A percentile compares a stretch with the other conserved stretches of the same genome.
phyloP scores from a whole-genome alignment of 1,140 invertebrate genomes.

The Forficula auricularia region DNA sequence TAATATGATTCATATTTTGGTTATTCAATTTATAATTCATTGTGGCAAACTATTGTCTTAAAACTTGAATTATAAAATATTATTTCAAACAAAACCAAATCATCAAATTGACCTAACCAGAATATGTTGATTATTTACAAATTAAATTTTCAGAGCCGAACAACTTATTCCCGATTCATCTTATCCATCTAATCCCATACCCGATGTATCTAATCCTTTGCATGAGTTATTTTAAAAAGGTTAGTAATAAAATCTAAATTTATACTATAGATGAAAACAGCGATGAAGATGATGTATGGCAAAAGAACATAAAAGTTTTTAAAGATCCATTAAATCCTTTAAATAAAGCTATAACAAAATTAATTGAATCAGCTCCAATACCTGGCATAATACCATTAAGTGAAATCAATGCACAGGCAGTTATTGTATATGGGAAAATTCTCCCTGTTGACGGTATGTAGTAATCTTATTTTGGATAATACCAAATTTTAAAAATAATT shows the following conservation, averaged over 20 bases:
- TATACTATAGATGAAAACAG: constrained; percentile 5
- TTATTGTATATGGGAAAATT: constrained; percentile 62
- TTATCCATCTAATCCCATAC: no score
- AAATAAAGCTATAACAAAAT: constrained; percentile 43
- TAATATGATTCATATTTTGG: no score
- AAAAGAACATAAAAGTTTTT: constrained; percentile 34
- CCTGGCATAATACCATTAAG: constrained; percentile 35
- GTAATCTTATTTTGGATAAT: background rate
- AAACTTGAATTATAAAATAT: no score
- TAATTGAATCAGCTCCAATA: constrained; percentile 37
- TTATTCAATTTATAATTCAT: no score
- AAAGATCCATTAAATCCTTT: constrained; percentile 31
- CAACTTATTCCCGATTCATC: no score
- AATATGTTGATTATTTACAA: no score
- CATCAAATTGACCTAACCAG: no score
- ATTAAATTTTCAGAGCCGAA: no score
- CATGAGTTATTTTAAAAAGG: no score
- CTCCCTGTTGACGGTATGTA: constrained; percentile 49
- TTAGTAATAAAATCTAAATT: background rate
- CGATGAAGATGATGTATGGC: constrained; percentile 10
- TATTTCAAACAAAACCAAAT: no score
- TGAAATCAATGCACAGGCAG: constrained; percentile 53
- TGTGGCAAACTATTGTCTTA: no score
- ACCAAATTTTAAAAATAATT: background rate
- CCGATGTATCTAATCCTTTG: no score